Evolutionary conservation across 2,888 invertebrate species (phyloP).

Genomic region (Trachelus iudaicus): DNA sequence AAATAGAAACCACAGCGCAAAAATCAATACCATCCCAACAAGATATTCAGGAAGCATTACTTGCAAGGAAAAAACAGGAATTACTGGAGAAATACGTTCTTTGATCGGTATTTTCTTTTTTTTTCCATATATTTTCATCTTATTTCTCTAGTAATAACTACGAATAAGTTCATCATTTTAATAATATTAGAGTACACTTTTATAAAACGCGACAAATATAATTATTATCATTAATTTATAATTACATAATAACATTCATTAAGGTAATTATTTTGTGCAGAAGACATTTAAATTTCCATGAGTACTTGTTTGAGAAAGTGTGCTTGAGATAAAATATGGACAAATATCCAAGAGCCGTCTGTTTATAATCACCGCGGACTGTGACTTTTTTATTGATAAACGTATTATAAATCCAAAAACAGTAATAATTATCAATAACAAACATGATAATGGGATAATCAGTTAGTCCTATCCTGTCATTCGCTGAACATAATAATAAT

Average conservation of each 20-base stretch:
- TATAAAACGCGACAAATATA: constrained; percentile 64
- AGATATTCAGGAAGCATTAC: constrained; percentile 92
- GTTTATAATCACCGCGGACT: constrained; percentile 42
- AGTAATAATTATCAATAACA: neutral
- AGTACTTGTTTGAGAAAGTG: constrained; percentile 53
- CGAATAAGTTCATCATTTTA: constrained; percentile 54
- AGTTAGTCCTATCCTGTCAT: neutral
- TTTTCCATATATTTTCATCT: constrained; percentile 25
- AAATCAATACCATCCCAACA: constrained; percentile 94
- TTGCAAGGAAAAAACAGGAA: constrained; percentile 92
- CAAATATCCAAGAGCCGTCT: constrained; percentile 45
- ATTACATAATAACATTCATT: constrained; percentile 62
- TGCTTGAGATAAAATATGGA: constrained; percentile 60
- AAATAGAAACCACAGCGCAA: constrained; percentile 74
- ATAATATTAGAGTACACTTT: constrained; percentile 60
- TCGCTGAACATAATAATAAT: neutral
- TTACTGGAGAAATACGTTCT: constrained; percentile 83
- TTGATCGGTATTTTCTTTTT: constrained; percentile 35
- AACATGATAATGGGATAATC: neutral
- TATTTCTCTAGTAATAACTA: constrained; percentile 49
- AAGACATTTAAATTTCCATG: constrained; percentile 62
- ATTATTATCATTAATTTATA: constrained; percentile 52
- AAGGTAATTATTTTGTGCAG: constrained; percentile 62
- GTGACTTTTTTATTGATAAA: neutral
- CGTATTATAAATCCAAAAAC: neutral